Base-by-base conservation (phyloP, 2,113 vertebrate genomes). In the Aegotheles bennettii region DNA sequence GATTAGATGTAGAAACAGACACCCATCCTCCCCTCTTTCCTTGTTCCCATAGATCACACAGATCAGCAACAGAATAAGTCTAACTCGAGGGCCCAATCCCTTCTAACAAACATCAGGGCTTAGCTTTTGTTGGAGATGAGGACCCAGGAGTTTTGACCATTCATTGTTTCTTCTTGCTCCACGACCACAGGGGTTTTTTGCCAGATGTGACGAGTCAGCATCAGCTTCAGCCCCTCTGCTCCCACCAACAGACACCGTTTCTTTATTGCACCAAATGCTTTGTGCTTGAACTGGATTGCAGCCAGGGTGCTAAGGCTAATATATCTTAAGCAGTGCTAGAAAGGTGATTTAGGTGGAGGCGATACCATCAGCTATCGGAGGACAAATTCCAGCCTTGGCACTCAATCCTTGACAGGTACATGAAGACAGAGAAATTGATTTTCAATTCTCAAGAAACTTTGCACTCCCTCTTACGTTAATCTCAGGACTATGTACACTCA, bases 1-100 rank as follows among this genome's bases (percentile, higher is more conserved):
- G 91, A 95, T 94, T 91, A 97, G 89, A 82, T 53, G 77, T 14
- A 94, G 84, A 85, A 96, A 95, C 93, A 92, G 76, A 70, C 89
- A 51, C 50, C 75, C 65, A 57, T 64, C 43, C 57, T 36, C 50
- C 75, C 65, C 63, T 64, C 43, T 56, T 36, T 29, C 71, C 68
- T n/a, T 3, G 5, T 61, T 95, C 92, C 85, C 96, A 91, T 5
- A 69, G 79, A 80, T 16, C 77, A 89, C 96, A 91, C 5, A 69
- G 79, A 80, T 16, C 77, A 89, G 65, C 87, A 94, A 80, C 84
- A 89, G 91, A 84, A 3, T 38, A 80, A 90, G 74, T 10, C 81
- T 43, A 76, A 48, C 45, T 73, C 73, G 26, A 87, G 77, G 56
- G 35, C 74, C 47, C 71, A 43, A 28, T 36, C 56, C 53, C 78